Evolutionary conservation across 1,140 invertebrate genomes (phyloP).

Genomic region (Brachionus asplanchnoidis): DNA sequence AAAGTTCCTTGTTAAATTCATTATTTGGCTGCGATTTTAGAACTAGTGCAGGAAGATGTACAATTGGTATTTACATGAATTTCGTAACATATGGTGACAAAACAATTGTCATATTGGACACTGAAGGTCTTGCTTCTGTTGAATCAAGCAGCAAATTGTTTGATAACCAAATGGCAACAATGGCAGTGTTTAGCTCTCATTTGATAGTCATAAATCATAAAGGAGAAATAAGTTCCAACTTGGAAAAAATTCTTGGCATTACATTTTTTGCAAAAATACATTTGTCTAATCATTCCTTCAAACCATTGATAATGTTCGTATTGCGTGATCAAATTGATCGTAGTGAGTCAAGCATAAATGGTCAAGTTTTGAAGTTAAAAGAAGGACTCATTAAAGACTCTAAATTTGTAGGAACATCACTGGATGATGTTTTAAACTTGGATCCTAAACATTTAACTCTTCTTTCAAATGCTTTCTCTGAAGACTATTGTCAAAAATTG

Average conservation of each 20-base stretch:
- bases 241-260: not conserved
- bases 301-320: not conserved
- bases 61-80: conserved; percentile 29
- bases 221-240: conserved; percentile 3
- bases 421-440: not conserved
- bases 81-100: not conserved
- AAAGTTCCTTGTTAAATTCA: conserved; percentile 40
- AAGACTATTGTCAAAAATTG: not conserved
- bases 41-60: conserved; percentile 42
- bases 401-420: not conserved
- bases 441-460: not conserved
- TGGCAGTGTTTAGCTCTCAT: conserved; percentile 13
- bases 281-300: not conserved
- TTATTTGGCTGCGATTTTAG: conserved; percentile 40
- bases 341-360: not conserved
- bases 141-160: not conserved
- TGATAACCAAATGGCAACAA: conserved; percentile 14
- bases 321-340: not conserved
- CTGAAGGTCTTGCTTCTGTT: not conserved
- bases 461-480: not conserved
- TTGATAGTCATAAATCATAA: not conserved
- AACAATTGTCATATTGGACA: not conserved
- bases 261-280: not conserved
- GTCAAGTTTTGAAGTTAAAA: not conserved
- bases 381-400: not conserved